Percentiles rank a stretch among this genome's conserved stretches.
Conservation (phyloP, 2,113 vertebrate species). For the Montifringilla adamsi region DNA sequence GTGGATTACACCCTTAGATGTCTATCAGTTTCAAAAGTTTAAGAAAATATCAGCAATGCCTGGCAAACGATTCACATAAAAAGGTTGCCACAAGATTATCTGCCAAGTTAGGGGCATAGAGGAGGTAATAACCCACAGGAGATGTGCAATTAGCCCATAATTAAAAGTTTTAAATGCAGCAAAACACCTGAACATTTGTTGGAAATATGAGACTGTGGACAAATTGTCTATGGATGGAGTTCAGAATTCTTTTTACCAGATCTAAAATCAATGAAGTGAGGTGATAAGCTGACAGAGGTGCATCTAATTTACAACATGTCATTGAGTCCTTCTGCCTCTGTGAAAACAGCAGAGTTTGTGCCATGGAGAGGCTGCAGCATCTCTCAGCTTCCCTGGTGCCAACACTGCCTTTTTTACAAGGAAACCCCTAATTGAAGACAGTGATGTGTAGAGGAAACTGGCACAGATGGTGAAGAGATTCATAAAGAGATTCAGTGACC, state of each 20-base stretch:
- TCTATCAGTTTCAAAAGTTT: background rate
- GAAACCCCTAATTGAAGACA: background rate
- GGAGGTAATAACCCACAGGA: background rate
- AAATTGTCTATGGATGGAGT: background rate
- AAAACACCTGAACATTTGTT: background rate
- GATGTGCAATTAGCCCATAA: background rate
- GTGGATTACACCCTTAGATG: background rate
- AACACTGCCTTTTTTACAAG: background rate
- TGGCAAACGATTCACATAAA: background rate
- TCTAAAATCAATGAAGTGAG: background rate
- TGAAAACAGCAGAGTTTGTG: background rate
- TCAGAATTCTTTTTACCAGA: background rate
- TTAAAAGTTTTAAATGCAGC: background rate
- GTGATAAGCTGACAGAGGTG: background rate
- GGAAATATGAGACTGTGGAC: background rate
- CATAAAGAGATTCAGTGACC: background rate
- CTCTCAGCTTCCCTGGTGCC: background rate
- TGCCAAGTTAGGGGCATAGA: background rate
- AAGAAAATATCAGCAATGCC: background rate
- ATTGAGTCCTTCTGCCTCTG: background rate
- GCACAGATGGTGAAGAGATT: background rate
- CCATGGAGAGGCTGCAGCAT: background rate
- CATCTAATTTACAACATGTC: background rate
- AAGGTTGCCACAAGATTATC: background rate
- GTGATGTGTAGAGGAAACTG: rapidly evolving